A percentile compares a stretch with the other conserved stretches of the same genome.
phyloP scores from a whole-genome alignment of 2,888 invertebrate species.

The Lasioglossum figueresi region DNA sequence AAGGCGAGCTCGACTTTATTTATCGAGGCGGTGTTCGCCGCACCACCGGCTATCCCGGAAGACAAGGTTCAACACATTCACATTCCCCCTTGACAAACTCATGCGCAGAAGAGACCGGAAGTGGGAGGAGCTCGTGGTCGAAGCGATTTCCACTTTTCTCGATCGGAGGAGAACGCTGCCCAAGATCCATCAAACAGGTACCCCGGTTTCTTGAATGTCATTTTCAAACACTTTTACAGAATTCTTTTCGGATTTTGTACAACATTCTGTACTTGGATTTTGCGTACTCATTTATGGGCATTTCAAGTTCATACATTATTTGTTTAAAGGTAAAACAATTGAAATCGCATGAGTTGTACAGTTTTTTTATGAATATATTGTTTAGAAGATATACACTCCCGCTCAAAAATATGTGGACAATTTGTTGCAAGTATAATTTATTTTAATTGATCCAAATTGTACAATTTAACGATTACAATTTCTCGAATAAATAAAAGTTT shows the following conservation, averaged over 20 bases:
- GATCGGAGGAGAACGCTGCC: neutral
- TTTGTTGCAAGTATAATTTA: too few relatives aligned
- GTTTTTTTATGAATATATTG: too few relatives aligned
- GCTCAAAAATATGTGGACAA: too few relatives aligned
- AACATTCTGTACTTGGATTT: neutral
- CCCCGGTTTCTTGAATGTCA: neutral
- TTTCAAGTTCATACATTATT: too few relatives aligned
- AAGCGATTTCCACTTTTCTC: constrained; percentile 5
- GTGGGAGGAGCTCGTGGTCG: neutral
- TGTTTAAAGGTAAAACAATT: too few relatives aligned
- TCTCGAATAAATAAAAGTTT: too few relatives aligned
- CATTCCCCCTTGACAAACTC: constrained; percentile 50
- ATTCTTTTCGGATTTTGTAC: neutral
- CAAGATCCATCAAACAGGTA: neutral
- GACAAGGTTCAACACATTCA: constrained; percentile 46
- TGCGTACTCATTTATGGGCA: too few relatives aligned
- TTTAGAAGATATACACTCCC: too few relatives aligned
- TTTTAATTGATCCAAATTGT: too few relatives aligned
- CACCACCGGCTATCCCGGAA: constrained; percentile 57
- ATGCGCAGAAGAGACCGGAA: constrained; percentile 33
- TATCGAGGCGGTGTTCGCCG: constrained; percentile 37
- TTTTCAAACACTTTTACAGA: neutral
- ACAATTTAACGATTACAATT: too few relatives aligned
- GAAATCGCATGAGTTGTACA: too few relatives aligned
- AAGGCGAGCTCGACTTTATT: constrained; percentile 50